These are phyloP conservation scores for Lagodon rhomboides DNA, from an alignment of 2,797 vertebrate species.

Conservation along the genomic window DNA sequence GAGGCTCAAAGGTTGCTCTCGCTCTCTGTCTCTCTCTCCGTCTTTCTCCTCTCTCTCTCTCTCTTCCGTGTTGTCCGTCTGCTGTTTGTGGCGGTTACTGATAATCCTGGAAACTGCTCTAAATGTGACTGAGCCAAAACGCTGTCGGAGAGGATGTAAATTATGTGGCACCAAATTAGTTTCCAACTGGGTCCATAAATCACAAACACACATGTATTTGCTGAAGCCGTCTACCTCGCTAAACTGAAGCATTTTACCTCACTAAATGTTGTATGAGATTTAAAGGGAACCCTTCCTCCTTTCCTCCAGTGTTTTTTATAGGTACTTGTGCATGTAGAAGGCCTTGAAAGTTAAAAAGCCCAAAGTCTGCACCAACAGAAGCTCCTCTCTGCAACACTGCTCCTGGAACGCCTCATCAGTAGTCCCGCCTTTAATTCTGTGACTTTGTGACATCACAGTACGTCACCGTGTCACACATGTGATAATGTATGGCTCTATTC, in stretches of 20 bases:
- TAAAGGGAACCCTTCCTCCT: too few relatives aligned
- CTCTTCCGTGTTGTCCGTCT: conserved; percentile 18
- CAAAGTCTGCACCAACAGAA: too few relatives aligned
- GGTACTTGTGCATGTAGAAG: too few relatives aligned
- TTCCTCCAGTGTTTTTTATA: too few relatives aligned
- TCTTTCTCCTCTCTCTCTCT: conserved; percentile 10
- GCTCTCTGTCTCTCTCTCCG: conserved; percentile 12
- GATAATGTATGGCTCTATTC: too few relatives aligned
- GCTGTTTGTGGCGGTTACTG: conserved; percentile 11
- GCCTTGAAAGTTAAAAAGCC: too few relatives aligned
- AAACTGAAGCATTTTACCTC: background rate
- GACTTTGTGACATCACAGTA: too few relatives aligned
- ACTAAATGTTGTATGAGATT: background rate
- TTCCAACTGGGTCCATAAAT: conserved; percentile 9
- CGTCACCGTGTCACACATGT: too few relatives aligned
- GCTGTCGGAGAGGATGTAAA: conserved; percentile 1
- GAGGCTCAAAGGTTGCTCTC: conserved; percentile 53
- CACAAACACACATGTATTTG: background rate
- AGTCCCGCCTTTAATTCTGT: too few relatives aligned
- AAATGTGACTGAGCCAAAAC: conserved; percentile 22
- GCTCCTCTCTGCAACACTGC: too few relatives aligned
- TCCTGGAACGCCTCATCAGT: too few relatives aligned
- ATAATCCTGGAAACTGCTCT: conserved; percentile 18
- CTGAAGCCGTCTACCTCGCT: background rate
- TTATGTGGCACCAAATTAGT: conserved; percentile 12